phyloP scores from a whole-genome alignment of 2,113 vertebrate genomes.

The Aramus guarauna region DNA sequence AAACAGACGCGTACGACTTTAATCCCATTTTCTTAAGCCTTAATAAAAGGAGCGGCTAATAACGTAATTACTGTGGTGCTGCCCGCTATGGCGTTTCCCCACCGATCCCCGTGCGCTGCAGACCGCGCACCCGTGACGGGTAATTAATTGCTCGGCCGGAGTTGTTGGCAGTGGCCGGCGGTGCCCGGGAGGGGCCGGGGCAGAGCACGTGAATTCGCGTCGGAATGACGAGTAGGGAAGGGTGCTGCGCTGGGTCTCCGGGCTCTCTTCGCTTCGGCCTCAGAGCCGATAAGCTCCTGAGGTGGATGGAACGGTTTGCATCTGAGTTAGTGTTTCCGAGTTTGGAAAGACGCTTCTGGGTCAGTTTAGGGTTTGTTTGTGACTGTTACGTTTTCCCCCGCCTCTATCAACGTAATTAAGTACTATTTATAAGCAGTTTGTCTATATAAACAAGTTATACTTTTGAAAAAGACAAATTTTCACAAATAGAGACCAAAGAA shows the following conservation, averaged over 20 bases:
- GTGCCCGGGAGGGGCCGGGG: not conserved
- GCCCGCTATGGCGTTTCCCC: not conserved
- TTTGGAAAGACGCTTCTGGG: not conserved
- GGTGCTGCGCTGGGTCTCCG: not conserved
- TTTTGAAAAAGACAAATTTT: not conserved
- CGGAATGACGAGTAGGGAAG: not conserved
- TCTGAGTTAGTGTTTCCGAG: not conserved
- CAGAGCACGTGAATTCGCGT: not conserved
- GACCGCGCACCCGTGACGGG: not conserved
- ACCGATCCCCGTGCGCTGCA: not conserved
- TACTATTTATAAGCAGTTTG: not conserved
- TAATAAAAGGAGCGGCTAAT: not conserved
- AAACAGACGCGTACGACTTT: rapidly evolving
- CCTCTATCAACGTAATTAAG: not conserved
- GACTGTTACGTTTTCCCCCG: not conserved
- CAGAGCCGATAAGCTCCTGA: not conserved
- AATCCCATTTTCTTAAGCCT: not conserved
- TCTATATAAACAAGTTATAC: not conserved
- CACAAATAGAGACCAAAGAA: not conserved
- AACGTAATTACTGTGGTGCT: not conserved
- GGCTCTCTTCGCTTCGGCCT: not conserved
- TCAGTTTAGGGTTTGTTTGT: not conserved
- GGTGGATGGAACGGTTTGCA: not conserved
- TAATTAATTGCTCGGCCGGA: rapidly evolving
- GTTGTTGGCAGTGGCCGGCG: not conserved